phyloP scores from a whole-genome alignment of 2,797 vertebrate genomes.

The Pteronotus mesoamericanus region DNA sequence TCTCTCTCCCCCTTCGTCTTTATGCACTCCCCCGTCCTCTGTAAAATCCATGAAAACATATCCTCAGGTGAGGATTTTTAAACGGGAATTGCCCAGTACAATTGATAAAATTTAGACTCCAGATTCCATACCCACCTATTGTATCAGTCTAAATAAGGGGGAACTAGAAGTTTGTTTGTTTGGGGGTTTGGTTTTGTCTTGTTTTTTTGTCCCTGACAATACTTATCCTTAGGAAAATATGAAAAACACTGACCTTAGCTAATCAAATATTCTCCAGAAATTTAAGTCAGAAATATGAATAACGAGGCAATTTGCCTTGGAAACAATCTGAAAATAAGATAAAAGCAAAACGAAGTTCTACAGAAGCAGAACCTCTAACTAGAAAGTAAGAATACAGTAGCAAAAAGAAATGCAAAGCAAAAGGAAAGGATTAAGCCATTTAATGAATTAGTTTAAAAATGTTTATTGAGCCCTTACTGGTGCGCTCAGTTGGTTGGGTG shows the following conservation, averaged over 20 bases:
- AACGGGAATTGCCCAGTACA: neutral
- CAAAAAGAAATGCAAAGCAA: neutral
- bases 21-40: no score
- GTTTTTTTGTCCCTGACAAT: neutral
- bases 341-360: neutral
- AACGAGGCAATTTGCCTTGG: neutral
- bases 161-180: neutral
- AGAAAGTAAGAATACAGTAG: neutral
- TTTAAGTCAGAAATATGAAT: neutral
- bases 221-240: neutral
- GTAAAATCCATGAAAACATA: no score
- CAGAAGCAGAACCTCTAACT: neutral
- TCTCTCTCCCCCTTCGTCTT: no score
- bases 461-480: neutral
- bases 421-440: neutral
- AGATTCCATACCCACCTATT: neutral
- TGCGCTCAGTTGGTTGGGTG: no score
- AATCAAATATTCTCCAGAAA: neutral
- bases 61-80: no score
- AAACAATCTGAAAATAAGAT: neutral
- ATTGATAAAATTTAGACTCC: neutral
- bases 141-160: neutral
- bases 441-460: neutral
- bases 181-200: neutral
- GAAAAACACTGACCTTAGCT: neutral